phyloP scores from a whole-genome alignment of 2,888 invertebrate species.

The Clostera curtula region DNA sequence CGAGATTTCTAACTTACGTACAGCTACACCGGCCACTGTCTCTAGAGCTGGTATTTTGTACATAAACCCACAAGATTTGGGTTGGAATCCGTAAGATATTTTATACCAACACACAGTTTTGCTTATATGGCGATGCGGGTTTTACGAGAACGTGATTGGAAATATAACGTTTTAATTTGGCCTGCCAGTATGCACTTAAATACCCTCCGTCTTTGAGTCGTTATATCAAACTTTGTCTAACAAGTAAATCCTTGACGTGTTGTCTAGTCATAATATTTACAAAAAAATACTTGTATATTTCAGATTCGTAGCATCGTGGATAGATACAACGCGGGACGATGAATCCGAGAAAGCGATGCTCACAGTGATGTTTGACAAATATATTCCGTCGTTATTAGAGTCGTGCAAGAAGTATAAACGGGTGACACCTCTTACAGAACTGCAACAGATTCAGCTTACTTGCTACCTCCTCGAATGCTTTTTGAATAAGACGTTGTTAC shows the following conservation, averaged over 20 bases:
- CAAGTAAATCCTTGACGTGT: no score
- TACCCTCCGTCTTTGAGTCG: no score
- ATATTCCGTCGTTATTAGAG: conserved; percentile 89
- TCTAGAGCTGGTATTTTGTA: conserved; percentile 96
- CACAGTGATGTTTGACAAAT: conserved; percentile 93
- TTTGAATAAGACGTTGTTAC: conserved; percentile 85
- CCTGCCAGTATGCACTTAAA: no score
- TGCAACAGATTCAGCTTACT: conserved; percentile 91
- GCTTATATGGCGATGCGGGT: no score
- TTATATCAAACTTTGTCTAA: no score
- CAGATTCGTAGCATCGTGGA: conserved; percentile 92
- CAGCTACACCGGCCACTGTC: conserved; percentile 96
- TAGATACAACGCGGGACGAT: conserved; percentile 83
- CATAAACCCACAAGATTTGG: conserved; percentile 94
- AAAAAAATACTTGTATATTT: conserved; percentile 5
- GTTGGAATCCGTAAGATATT: conserved; percentile 96
- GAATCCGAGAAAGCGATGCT: conserved; percentile 86
- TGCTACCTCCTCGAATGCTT: conserved; percentile 91
- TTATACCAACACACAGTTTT: no score
- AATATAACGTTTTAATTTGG: no score
- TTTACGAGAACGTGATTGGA: no score
- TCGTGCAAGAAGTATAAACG: conserved; percentile 86
- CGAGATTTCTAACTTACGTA: conserved; percentile 91
- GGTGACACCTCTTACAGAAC: conserved; percentile 92
- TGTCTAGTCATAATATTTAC: no score